Evolutionary conservation across 2,888 invertebrate genomes (phyloP).

Genomic region (Colostygia pectinataria): DNA sequence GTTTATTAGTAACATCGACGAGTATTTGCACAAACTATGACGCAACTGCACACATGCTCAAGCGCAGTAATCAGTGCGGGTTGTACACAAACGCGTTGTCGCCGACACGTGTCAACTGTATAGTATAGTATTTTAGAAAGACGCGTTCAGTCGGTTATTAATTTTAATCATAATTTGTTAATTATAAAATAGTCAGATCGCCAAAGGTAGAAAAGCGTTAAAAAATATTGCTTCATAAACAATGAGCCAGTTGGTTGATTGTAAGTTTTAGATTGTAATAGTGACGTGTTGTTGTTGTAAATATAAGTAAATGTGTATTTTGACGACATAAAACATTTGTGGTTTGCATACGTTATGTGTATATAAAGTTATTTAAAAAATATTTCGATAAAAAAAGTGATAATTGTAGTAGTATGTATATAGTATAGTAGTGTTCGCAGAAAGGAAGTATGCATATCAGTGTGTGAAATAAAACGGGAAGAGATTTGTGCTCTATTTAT

Average conservation of each 20-base stretch:
- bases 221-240: too few relatives aligned
- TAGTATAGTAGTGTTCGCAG: too few relatives aligned
- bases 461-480: slow-evolving; percentile 14
- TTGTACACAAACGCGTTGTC: slow-evolving; percentile 4
- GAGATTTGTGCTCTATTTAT: slow-evolving; percentile 9
- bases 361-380: background rate
- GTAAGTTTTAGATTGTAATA: too few relatives aligned
- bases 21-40: slow-evolving; percentile 23
- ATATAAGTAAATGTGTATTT: background rate
- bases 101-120: slow-evolving; percentile 6
- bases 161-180: too few relatives aligned
- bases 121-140: too few relatives aligned
- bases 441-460: slow-evolving; percentile 12
- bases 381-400: background rate
- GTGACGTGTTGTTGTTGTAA: too few relatives aligned
- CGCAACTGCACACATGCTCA: slow-evolving; percentile 13
- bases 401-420: too few relatives aligned
- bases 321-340: too few relatives aligned
- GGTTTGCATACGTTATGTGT: too few relatives aligned
- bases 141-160: too few relatives aligned
- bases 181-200: too few relatives aligned
- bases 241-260: background rate
- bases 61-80: background rate
- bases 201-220: too few relatives aligned
- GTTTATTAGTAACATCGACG: slow-evolving; percentile 20